Evolutionary conservation across 2,113 vertebrate genomes (phyloP).

Genomic region (Narcine bancroftii): DNA sequence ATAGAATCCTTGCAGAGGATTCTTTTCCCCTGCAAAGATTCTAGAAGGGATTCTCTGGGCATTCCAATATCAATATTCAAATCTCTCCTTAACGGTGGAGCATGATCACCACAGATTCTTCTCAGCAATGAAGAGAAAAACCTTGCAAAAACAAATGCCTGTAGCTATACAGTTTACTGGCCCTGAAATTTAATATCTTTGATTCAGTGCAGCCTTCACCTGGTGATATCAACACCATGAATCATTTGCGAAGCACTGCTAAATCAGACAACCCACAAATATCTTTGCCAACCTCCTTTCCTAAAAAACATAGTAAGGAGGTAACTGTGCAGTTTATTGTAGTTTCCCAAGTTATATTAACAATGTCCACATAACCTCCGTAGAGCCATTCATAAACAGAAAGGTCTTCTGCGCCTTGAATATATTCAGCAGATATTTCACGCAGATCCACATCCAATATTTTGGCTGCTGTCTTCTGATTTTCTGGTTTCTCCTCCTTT

Average conservation of each 20-base stretch:
- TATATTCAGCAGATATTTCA: background rate
- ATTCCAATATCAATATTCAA: background rate
- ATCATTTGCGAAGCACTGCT: background rate
- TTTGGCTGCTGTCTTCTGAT: background rate
- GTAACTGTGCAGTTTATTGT: background rate
- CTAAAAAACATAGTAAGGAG: background rate
- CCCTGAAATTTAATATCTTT: background rate
- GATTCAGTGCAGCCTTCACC: background rate
- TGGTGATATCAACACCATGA: background rate
- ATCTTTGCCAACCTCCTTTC: background rate
- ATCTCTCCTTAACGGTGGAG: background rate
- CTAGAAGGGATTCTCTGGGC: background rate
- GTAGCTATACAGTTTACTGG: background rate
- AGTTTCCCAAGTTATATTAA: background rate
- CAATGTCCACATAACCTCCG: background rate
- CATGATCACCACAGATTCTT: background rate
- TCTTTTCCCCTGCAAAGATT: too few relatives aligned
- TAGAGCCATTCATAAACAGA: background rate
- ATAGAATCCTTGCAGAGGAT: too few relatives aligned
- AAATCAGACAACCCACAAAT: background rate
- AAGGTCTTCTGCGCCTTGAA: background rate
- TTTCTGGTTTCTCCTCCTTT: background rate
- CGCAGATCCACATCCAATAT: background rate
- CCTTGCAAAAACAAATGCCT: background rate
- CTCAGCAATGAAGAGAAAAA: background rate